Base-by-base conservation (phyloP, 2,113 vertebrate species). In the Delphinus delphis region DNA sequence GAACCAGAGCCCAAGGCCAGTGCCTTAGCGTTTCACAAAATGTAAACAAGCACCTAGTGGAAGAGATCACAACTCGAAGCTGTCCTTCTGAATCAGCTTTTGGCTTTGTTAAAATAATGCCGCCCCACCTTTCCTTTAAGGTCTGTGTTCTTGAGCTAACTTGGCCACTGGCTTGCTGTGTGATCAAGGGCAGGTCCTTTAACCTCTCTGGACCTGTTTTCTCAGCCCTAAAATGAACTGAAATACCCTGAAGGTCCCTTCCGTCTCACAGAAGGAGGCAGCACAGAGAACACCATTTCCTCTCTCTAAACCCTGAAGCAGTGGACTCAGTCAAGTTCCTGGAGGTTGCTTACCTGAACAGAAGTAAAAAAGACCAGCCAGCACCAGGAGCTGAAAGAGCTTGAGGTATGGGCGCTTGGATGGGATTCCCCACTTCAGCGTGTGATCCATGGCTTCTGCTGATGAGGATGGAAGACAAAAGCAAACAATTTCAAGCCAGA, bases 261-360 rank as follows among this genome's bases (percentile, higher is more conserved):
- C 60, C 9, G 10, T 55, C 6, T 81, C 41, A 14, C 28, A 93
- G 71, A 65, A 41, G 18, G 28, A 10, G 6, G 6, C 23, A 33
- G 23, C 60, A 62, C 38, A 73, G 28, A 86, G 58, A 95, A 60
- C 28, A 14, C 41, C 20, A 17, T 23, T 15, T 38, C 67, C 18
- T 89, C 86, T 71, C 53, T 47, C 55, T 76, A 68, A 80, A 58
- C 62, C 26, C 18, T 3, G 28, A 79, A 36, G n/a, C 58, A 55
- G 41, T 36, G 14, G 5, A 87, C 9, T 93, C 50, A 31, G 74
- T 60, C 31, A 90, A 38, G 21, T 73, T 91, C 67, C 80, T 76
- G 38, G 38, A 87, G 77, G 50, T 53, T 83, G 33, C 96, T 97
- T 98, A 98, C 97, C 98, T 96, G 86, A 89, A 76, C 67, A 62